Evolutionary conservation across 2,113 vertebrate genomes (phyloP).

Genomic region (Myotis yumanensis): DNA sequence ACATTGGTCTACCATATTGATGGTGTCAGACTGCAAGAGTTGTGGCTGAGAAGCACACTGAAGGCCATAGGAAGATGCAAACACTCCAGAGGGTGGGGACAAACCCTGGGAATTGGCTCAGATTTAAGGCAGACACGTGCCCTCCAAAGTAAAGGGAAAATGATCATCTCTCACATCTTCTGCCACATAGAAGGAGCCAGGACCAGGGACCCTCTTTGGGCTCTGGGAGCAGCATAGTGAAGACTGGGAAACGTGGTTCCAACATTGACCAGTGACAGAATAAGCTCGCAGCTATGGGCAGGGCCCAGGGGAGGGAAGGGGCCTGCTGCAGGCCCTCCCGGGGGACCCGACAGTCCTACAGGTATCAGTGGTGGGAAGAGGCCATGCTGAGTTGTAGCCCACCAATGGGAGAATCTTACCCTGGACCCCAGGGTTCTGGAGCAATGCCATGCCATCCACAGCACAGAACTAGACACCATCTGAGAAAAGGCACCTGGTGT

Average conservation of each 20-base stretch:
- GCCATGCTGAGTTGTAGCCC: not conserved
- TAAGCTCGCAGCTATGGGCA: accelerated
- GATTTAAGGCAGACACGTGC: not conserved
- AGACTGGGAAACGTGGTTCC: accelerated
- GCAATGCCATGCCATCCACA: not conserved
- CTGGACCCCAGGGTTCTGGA: not conserved
- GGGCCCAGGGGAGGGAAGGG: not conserved
- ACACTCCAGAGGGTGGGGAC: too few relatives aligned
- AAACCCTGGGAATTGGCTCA: not conserved
- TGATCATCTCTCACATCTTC: too few relatives aligned
- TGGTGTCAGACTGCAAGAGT: not conserved
- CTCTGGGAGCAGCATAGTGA: not conserved
- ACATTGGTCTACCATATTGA: accelerated
- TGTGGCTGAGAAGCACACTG: not conserved
- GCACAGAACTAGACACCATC: not conserved
- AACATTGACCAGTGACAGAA: not conserved
- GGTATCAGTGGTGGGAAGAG: not conserved
- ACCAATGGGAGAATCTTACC: accelerated
- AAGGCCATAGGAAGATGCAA: too few relatives aligned
- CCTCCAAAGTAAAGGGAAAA: not conserved
- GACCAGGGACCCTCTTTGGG: accelerated
- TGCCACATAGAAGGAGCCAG: accelerated
- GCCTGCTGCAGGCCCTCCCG: accelerated
- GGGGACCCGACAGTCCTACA: accelerated
- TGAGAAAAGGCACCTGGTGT: not conserved